phyloP scores from a whole-genome alignment of 2,888 invertebrate species.

The Lycia hirtaria region DNA sequence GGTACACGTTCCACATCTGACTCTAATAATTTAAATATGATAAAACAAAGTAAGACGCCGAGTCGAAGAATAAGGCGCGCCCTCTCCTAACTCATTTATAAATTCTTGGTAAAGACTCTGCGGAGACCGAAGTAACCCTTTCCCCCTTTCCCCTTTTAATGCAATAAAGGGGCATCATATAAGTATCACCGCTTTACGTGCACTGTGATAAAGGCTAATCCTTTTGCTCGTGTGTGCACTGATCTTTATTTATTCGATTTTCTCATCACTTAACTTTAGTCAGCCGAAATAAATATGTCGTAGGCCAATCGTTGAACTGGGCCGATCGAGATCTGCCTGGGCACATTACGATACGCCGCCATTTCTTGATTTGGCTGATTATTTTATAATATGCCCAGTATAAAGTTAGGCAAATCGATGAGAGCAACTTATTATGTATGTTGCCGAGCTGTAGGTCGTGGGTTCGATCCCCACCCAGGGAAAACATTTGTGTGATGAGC shows the following conservation, averaged over 20 bases:
- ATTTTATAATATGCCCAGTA: too few relatives aligned
- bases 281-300: slow-evolving; percentile 10
- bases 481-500: too few relatives aligned
- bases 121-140: slow-evolving; percentile 72
- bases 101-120: slow-evolving; percentile 76
- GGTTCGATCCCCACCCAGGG: too few relatives aligned
- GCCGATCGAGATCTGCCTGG: too few relatives aligned
- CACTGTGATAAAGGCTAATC: slow-evolving; percentile 81
- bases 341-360: too few relatives aligned
- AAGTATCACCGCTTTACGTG: slow-evolving; percentile 80
- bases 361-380: too few relatives aligned
- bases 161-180: slow-evolving; percentile 85
- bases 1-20: slow-evolving; percentile 86
- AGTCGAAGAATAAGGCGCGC: slow-evolving; percentile 77
- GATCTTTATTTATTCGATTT: slow-evolving; percentile 76
- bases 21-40: slow-evolving; percentile 86
- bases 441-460: too few relatives aligned
- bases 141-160: slow-evolving; percentile 79
- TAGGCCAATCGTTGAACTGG: too few relatives aligned
- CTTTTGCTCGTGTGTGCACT: slow-evolving; percentile 63
- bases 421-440: too few relatives aligned
- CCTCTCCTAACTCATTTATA: slow-evolving; percentile 82
- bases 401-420: too few relatives aligned
- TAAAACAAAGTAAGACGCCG: slow-evolving; percentile 82
- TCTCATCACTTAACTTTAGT: slow-evolving; percentile 48